Conservation (phyloP, 2,888 invertebrate species). For the Morpho achilles region DNA sequence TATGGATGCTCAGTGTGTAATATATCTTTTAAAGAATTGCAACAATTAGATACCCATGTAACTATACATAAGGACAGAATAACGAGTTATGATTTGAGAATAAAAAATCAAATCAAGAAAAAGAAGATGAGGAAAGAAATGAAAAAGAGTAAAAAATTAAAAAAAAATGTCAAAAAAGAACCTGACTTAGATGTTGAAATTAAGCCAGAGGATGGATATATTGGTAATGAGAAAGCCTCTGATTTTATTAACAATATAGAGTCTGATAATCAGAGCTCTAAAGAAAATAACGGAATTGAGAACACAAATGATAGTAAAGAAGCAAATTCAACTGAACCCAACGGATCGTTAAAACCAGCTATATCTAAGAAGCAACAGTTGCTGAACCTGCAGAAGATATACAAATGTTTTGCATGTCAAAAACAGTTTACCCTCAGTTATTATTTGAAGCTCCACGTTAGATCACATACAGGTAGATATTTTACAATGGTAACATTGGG, state of each 20-base stretch:
- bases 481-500: neutral
- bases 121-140: constrained; percentile 54
- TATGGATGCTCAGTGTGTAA: constrained; percentile 66
- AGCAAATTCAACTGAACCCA: neutral
- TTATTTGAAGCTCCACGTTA: constrained; percentile 63
- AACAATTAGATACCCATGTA: constrained; percentile 58
- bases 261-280: constrained; percentile 23
- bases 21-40: constrained; percentile 45
- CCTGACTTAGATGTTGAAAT: constrained; percentile 47
- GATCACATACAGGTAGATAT: constrained; percentile 62
- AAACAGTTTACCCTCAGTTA: constrained; percentile 67
- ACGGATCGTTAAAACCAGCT: neutral
- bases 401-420: constrained; percentile 66
- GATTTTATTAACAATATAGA: constrained; percentile 34
- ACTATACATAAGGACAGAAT: constrained; percentile 57
- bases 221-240: constrained; percentile 51
- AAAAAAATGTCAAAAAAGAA: constrained; percentile 38
- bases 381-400: constrained; percentile 56
- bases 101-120: constrained; percentile 53
- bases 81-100: constrained; percentile 60
- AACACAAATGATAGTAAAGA: constrained; percentile 3
- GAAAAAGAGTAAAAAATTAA: constrained; percentile 48
- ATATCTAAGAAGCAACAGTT: constrained; percentile 27
- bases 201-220: constrained; percentile 67
- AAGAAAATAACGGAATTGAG: constrained; percentile 21